A percentile compares a stretch with the other conserved stretches of the same genome.
phyloP scores from a whole-genome alignment of 2,888 invertebrate species.

The Scaptomyza flava region DNA sequence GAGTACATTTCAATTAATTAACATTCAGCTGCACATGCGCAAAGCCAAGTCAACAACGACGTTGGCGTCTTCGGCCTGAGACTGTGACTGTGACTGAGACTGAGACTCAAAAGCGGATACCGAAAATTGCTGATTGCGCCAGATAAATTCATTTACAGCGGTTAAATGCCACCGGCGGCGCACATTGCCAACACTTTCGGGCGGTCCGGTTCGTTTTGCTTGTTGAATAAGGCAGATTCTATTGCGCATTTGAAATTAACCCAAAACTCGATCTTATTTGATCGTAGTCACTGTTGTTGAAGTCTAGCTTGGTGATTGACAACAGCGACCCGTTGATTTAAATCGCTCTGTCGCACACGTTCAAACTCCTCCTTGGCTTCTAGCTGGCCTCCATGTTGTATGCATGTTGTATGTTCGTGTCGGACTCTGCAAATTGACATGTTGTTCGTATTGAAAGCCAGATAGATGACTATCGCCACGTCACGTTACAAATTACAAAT shows the following conservation, averaged over 20 bases:
- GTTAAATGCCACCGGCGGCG: conserved; percentile 82
- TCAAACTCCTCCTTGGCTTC: conserved; percentile 34
- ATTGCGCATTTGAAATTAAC: conserved; percentile 66
- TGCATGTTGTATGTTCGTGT: conserved; percentile 64
- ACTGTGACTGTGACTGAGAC: conserved; percentile 16
- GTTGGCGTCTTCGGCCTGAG: conserved; percentile 26
- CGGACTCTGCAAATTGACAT: conserved; percentile 72
- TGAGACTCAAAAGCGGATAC: conserved; percentile 77
- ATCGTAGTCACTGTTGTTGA: conserved; percentile 14
- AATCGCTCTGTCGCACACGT: conserved; percentile 66
- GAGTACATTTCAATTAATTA: conserved; percentile 80
- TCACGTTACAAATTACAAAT: conserved; percentile 73
- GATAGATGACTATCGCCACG: conserved; percentile 73
- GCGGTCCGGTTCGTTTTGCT: conserved; percentile 40
- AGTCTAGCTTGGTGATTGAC: conserved; percentile 64
- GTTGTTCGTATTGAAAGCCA: conserved; percentile 56
- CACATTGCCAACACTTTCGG: conserved; percentile 75
- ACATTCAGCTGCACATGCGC: conserved; percentile 81
- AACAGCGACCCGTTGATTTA: conserved; percentile 61
- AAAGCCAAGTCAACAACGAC: conserved; percentile 33
- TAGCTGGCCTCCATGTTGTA: conserved; percentile 52
- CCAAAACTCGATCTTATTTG: conserved; percentile 12
- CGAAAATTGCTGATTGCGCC: conserved; percentile 82
- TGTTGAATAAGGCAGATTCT: conserved; percentile 52
- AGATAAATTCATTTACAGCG: conserved; percentile 83